Evolutionary conservation across 2,888 invertebrate genomes (phyloP).

Genomic region (Iphiclides podalirius): DNA sequence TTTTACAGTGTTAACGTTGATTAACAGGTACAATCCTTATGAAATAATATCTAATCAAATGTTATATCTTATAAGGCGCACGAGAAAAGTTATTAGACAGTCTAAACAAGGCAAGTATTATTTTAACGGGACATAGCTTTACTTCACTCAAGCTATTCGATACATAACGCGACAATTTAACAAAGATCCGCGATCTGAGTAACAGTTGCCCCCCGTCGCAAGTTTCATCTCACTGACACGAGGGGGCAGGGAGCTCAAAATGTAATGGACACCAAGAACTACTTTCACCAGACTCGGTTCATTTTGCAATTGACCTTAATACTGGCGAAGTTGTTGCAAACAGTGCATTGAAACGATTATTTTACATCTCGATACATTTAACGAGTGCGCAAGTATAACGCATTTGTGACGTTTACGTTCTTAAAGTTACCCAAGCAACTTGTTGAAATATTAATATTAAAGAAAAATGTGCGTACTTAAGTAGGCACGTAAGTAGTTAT

Average conservation of each 20-base stretch:
- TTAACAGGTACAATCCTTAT: too few relatives aligned
- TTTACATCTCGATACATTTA: conserved; percentile 34
- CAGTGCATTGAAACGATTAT: conserved; percentile 39
- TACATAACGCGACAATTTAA: conserved; percentile 5
- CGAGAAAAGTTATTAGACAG: neutral
- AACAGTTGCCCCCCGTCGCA: neutral
- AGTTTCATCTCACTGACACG: neutral
- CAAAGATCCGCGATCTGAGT: conserved; percentile 6
- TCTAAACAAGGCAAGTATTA: neutral
- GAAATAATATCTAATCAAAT: neutral
- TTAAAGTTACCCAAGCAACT: conserved; percentile 5
- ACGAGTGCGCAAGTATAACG: conserved; percentile 11
- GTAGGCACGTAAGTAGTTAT: too few relatives aligned
- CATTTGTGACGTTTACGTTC: conserved; percentile 23
- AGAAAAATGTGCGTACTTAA: neutral
- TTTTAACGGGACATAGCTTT: conserved; percentile 11
- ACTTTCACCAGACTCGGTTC: conserved; percentile 39
- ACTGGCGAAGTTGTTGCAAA: conserved; percentile 33
- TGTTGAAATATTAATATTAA: neutral
- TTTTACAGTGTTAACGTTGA: too few relatives aligned
- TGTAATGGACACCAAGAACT: conserved; percentile 30
- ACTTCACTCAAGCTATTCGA: conserved; percentile 12
- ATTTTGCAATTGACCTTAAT: conserved; percentile 45
- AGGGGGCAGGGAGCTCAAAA: conserved; percentile 26
- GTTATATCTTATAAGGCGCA: neutral